Base-by-base conservation (phyloP, 64 coral and sea anemone species). In the Platygyra sinensis region DNA sequence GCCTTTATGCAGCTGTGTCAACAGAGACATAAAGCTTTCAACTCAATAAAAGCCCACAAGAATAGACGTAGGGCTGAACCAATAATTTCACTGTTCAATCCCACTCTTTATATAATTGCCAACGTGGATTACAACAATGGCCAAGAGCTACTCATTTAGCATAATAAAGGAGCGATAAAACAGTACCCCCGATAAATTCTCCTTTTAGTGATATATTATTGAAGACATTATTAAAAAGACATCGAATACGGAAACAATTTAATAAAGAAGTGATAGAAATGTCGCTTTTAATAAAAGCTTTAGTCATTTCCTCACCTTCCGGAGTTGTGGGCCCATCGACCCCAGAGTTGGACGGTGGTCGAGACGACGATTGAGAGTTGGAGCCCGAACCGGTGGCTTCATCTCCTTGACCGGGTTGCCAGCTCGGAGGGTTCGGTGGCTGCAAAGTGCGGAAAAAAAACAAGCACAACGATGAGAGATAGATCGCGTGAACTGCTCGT, bases 171-270 rank as follows among this genome's bases (percentile, higher is more conserved):
- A 82, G 74, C 79, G 83, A 94, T 85, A 97, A 96, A 97, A 97
- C 91, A 93, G 83, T 84, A 73, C 90, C 86, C 63, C 52, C 52
- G 89, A 93, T 97, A 97, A 97, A 91, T 97, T 91, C 83, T 80
- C 81, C 88, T 91, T 85, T 94, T 97, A 94, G 87, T 94, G 95
- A 87, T 94, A 75, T 97, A 93, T 97, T 94, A 93, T 94, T 97
- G 92, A 97, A 87, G 83, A 97, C 83, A 97, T 94, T 97, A 97
- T 97, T 97, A 97, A 97, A 96, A 97, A 97, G 88, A 97, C 95
- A 94, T 97, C 88, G 88, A 97, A 94, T 89, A 97, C 95, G 95
- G 95, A 97, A 97, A 97, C 95, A 94, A 94, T 97, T 97, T 97
- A 97, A 97, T 97, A 97, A 97, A 94, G 88, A 97, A 97, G 81